Evolutionary conservation across 2,797 vertebrate genomes (phyloP).

Genomic region (Parambassis ranga): DNA sequence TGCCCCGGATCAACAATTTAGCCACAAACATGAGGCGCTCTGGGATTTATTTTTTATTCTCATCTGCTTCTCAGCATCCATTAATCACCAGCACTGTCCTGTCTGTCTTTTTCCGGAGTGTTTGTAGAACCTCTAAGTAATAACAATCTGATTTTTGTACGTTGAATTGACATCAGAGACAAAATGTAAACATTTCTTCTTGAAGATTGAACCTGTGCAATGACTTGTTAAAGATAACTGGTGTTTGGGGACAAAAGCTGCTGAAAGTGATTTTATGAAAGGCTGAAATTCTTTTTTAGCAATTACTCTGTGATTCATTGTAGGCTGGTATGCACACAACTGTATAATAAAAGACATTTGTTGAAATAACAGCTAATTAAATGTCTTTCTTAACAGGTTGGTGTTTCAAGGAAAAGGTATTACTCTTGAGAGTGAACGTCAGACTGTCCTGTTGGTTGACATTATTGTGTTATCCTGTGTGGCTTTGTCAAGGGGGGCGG

Average conservation of each 20-base stretch:
- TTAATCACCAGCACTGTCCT: constrained; percentile 21
- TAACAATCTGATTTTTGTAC: constrained; percentile 25
- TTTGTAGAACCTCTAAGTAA: constrained; percentile 37
- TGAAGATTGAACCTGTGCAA: constrained; percentile 24
- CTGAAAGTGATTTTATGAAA: constrained; percentile 38
- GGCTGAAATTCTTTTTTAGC: constrained; percentile 29
- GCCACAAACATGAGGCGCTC: neutral
- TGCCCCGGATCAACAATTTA: neutral
- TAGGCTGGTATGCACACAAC: constrained; percentile 33
- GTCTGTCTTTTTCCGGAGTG: constrained; percentile 29
- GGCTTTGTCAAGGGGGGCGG: constrained; percentile 14
- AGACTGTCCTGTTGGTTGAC: neutral
- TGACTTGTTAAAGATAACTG: constrained; percentile 9
- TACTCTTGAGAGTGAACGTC: neutral
- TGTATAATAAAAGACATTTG: constrained; percentile 51
- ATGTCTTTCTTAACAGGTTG: constrained; percentile 14
- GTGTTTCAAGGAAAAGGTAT: neutral
- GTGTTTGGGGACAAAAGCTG: constrained; percentile 29
- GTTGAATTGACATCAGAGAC: neutral
- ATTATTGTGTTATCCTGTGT: neutral
- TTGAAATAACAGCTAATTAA: constrained; percentile 27
- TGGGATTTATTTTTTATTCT: neutral
- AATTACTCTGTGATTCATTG: constrained; percentile 23
- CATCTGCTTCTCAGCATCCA: constrained; percentile 18
- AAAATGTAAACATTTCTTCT: constrained; percentile 13